These are phyloP conservation scores for Apteryx mantelli DNA, from an alignment of 2,113 vertebrate species.

Conservation along the genomic window DNA sequence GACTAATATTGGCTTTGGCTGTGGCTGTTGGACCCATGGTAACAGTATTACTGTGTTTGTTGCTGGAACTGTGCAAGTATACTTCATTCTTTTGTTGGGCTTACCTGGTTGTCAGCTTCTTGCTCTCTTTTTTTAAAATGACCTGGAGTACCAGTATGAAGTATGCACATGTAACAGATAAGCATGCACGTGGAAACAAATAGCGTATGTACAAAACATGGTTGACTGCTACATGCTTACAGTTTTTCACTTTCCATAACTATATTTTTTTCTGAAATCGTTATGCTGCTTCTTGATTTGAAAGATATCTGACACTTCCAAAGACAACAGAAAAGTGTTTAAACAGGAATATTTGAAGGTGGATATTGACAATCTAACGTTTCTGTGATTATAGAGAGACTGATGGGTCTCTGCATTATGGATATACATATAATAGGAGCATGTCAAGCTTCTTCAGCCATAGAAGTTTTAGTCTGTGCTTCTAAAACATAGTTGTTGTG, in stretches of 20 bases:
- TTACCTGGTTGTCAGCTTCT: background rate
- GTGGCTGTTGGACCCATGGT: background rate
- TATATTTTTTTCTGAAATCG: background rate
- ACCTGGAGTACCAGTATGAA: background rate
- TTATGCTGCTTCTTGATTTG: background rate
- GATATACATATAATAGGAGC: background rate
- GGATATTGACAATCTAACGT: background rate
- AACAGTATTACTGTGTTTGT: background rate
- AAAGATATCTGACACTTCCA: background rate
- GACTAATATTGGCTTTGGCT: background rate
- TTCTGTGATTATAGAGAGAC: background rate
- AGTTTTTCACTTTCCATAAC: background rate
- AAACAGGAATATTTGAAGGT: background rate
- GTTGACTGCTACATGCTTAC: background rate
- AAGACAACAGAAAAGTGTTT: background rate
- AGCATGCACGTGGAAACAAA: background rate
- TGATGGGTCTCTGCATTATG: background rate
- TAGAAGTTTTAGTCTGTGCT: background rate
- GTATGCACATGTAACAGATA: accelerated
- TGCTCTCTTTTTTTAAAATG: background rate
- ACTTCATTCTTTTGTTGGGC: background rate
- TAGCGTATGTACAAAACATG: background rate
- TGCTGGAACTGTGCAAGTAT: background rate
- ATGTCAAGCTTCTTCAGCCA: background rate
- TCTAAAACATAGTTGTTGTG: background rate